phyloP scores from a whole-genome alignment of 2,888 invertebrate genomes.

The Strigamia maritima region DNA sequence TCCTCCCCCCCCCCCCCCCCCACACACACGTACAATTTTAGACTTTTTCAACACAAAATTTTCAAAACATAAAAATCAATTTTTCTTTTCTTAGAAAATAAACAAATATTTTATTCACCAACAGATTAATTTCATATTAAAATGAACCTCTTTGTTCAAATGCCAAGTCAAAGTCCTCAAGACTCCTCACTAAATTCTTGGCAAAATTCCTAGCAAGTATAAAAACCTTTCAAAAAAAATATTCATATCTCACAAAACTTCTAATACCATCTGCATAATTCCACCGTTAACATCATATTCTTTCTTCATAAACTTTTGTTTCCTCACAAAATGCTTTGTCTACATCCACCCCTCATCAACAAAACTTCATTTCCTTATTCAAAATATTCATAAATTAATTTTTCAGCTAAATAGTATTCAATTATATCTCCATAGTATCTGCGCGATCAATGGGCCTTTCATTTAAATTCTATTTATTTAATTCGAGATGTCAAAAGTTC shows the following conservation, averaged over 20 bases:
- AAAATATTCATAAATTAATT: too few relatives aligned
- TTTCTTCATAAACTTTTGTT: background rate
- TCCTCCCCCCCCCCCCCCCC: too few relatives aligned
- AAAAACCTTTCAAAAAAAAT: background rate
- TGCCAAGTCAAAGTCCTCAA: background rate
- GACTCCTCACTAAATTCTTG: background rate
- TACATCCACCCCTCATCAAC: background rate
- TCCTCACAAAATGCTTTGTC: background rate
- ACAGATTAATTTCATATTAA: background rate
- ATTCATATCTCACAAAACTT: slow-evolving; percentile 2
- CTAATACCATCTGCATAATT: slow-evolving; percentile 1
- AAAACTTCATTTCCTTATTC: background rate
- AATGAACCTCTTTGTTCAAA: background rate
- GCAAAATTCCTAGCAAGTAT: background rate
- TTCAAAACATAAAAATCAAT: too few relatives aligned
- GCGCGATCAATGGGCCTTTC: too few relatives aligned
- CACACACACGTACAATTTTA: too few relatives aligned
- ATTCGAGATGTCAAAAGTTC: too few relatives aligned
- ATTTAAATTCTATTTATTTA: too few relatives aligned
- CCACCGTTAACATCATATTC: too few relatives aligned
- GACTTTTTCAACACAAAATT: too few relatives aligned
- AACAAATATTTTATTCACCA: background rate
- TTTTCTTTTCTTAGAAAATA: background rate
- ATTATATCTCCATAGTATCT: too few relatives aligned
- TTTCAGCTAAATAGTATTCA: too few relatives aligned